These are phyloP conservation scores for Scortum barcoo DNA, from an alignment of 2,113 vertebrate species.

Conservation along the genomic window DNA sequence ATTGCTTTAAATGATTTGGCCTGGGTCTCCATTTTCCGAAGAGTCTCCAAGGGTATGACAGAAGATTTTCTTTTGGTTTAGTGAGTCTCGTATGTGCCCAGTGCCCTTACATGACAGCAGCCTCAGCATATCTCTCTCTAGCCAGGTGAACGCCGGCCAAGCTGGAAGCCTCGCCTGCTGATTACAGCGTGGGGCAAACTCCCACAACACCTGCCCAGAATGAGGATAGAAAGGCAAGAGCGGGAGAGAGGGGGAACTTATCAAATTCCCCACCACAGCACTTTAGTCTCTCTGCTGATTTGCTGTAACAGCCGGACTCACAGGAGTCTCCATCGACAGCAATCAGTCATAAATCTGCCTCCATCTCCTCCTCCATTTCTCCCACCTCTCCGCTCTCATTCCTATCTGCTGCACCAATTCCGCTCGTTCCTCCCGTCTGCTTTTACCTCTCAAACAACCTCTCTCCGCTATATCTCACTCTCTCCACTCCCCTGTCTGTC, in stretches of 20 bases:
- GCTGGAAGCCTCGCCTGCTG: conserved; percentile 22
- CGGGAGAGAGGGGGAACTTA: neutral
- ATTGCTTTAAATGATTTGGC: conserved; percentile 47
- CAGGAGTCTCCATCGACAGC: neutral
- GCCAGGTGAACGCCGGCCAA: neutral
- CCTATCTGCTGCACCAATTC: conserved; percentile 3
- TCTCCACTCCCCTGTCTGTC: conserved; percentile 23
- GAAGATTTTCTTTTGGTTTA: neutral
- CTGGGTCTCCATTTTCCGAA: neutral
- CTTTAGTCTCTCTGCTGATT: conserved; percentile 18
- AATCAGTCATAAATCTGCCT: conserved; percentile 14
- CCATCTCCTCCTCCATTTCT: neutral
- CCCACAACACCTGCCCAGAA: neutral
- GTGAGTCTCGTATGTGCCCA: too few species aligned
- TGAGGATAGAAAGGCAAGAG: conserved; percentile 10
- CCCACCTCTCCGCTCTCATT: conserved; percentile 5
- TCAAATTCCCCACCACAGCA: neutral
- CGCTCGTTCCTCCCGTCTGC: neutral
- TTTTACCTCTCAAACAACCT: conserved; percentile 33
- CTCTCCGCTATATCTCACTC: conserved; percentile 6
- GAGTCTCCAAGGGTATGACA: conserved; percentile 4
- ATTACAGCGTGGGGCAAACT: conserved; percentile 6
- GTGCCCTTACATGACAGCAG: neutral
- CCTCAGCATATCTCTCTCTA: neutral
- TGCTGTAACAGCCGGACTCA: conserved; percentile 30